phyloP scores from a whole-genome alignment of 2,797 vertebrate genomes.

The Fratercula arctica region DNA sequence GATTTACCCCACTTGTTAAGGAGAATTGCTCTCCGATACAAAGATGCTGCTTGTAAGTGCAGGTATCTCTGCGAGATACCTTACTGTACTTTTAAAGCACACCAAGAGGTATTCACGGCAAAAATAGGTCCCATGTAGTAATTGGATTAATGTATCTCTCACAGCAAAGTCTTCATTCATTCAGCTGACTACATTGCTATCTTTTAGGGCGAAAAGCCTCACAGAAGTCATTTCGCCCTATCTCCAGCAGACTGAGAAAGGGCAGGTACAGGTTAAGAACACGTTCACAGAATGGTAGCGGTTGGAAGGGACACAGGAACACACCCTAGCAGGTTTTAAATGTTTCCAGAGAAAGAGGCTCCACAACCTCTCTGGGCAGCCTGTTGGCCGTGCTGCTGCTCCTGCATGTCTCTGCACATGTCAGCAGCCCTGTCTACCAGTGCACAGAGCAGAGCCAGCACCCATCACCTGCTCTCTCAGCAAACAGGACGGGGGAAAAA shows the following conservation, averaged over 20 bases:
- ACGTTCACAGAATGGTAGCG: too few species aligned
- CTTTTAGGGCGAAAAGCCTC: too few species aligned
- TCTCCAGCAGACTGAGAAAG: background rate
- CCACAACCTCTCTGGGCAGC: too few species aligned
- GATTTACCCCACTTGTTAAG: background rate
- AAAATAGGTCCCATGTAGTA: background rate
- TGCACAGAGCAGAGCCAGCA: background rate
- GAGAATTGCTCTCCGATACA: background rate
- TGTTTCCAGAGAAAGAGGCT: too few species aligned
- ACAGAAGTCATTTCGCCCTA: too few species aligned
- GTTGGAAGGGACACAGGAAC: too few species aligned
- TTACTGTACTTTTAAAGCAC: background rate
- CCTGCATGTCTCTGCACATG: background rate
- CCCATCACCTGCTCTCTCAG: background rate
- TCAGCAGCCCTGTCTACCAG: background rate
- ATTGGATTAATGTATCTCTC: rapidly evolving
- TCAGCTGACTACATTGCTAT: background rate
- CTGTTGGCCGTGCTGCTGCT: background rate
- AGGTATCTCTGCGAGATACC: background rate
- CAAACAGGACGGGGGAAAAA: background rate
- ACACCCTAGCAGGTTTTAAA: too few species aligned
- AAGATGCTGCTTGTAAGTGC: background rate
- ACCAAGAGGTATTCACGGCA: background rate
- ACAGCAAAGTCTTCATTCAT: background rate
- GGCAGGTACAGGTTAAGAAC: background rate